Evolutionary conservation across 2,888 invertebrate species (phyloP).

Genomic region (Apamea monoglypha): DNA sequence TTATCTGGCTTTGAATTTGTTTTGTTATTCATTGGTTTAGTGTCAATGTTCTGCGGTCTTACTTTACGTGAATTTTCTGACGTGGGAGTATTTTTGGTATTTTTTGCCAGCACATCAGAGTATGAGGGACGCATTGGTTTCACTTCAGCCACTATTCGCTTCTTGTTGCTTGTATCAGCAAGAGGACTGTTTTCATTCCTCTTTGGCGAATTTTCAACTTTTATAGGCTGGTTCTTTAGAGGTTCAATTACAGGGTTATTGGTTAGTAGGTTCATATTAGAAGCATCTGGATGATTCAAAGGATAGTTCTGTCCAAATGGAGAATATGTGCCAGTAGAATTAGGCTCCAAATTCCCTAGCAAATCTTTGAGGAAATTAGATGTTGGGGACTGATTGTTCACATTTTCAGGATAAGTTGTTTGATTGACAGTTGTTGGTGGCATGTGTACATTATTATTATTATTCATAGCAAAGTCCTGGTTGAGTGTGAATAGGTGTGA

Average conservation of each 20-base stretch:
- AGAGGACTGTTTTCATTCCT: conserved; percentile 86
- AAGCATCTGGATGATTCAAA: conserved; percentile 87
- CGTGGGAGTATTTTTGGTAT: conserved; percentile 87
- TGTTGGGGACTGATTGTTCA: conserved; percentile 77
- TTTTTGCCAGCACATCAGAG: conserved; percentile 95
- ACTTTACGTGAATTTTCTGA: conserved; percentile 87
- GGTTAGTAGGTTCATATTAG: conserved; percentile 79
- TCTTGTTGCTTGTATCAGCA: conserved; percentile 90
- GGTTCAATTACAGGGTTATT: conserved; percentile 78
- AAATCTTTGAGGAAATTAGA: conserved; percentile 92
- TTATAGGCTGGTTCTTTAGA: conserved; percentile 74
- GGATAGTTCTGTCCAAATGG: conserved; percentile 92
- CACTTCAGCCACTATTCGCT: conserved; percentile 95
- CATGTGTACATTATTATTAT: conserved; percentile 77
- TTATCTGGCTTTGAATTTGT: conserved; percentile 83
- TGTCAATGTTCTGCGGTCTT: conserved; percentile 84
- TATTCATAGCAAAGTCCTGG: conserved; percentile 81
- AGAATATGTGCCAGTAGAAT: conserved; percentile 93
- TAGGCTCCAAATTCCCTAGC: conserved; percentile 93
- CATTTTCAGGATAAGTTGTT: conserved; percentile 77
- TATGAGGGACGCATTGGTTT: conserved; percentile 96
- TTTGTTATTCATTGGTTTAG: conserved; percentile 82
- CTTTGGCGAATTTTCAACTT: conserved; percentile 83
- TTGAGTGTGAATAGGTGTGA: conserved; percentile 83
- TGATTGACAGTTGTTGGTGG: conserved; percentile 73